Evolutionary conservation across 2,797 vertebrate species (phyloP), one percentile per base, ranked within the genome.

Genomic region (Lemur catta): DNA sequence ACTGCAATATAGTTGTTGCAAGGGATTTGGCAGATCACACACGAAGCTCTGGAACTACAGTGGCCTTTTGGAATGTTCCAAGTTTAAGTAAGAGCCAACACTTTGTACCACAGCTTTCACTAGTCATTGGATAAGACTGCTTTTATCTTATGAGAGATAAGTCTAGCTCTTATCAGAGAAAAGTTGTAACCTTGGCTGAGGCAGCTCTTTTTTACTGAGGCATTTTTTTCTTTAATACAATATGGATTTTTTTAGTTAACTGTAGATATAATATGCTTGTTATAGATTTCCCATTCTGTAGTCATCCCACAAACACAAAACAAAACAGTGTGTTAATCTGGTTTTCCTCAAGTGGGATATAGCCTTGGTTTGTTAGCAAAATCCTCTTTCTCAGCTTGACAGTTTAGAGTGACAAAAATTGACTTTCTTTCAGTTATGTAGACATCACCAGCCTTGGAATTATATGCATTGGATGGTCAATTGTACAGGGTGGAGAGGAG

Each of bases 221-320:
- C 0, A 63, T 79, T 79, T 65, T 69, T 46, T 28, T 84, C 52
- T 65, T 88, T 55, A 88, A 89, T 52, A 84, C 93, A 93, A 91
- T 38, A 63, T 4, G 6, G 35, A 28, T 93, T 69, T 81, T 22
- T 4, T 98, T 98, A 99, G 0, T 98, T 79, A 0, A 99, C 35
- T 30, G 98, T 76, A 4, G 98, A 99, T 35, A 99, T 98, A 69
- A 99, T 10, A 65, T 14, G 14, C 0, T 79, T 1, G 0, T 22
- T 97, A 79, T 99, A 98, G 8, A 99, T 98, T 43, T 99, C 95
- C 1, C 99, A 99, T 84, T 98, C 95, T 0, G 98, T 99, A 96
- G 99, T 99, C 99, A 99, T 99, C 11, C 99, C 99, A 67, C 99
- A 50, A 99, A 99, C 6, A 99, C 86, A 2, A 99, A 98, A n/a